Evolutionary conservation across 2,113 vertebrate genomes (phyloP).

Genomic region (Megaceryle torquata): DNA sequence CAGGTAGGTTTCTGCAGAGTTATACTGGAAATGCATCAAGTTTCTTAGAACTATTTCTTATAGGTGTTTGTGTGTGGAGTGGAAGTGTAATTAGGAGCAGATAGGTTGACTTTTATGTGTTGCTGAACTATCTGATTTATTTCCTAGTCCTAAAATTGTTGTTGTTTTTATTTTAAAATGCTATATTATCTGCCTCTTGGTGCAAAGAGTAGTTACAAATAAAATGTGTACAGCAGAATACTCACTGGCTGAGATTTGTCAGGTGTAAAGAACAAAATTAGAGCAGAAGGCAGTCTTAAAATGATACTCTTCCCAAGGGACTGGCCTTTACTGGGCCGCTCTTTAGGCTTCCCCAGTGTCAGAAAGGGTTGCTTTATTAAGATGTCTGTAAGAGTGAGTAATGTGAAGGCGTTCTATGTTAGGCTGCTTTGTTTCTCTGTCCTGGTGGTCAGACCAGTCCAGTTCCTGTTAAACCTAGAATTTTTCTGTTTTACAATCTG

Average conservation of each 20-base stretch:
- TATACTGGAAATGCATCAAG: background rate
- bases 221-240: background rate
- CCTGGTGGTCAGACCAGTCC: background rate
- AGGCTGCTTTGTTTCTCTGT: background rate
- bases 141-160: background rate
- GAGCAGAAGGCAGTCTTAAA: background rate
- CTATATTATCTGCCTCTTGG: background rate
- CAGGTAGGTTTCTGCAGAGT: background rate
- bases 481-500: background rate
- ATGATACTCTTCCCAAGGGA: background rate
- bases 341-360: background rate
- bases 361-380: background rate
- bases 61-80: background rate
- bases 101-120: background rate
- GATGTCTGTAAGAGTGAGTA: background rate
- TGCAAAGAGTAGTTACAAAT: background rate
- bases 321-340: background rate
- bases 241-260: background rate
- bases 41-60: background rate
- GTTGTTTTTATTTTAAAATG: background rate
- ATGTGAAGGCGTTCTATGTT: accelerated
- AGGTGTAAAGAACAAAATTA: background rate
- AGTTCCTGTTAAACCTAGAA: background rate
- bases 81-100: background rate
- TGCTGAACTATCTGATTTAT: background rate